Conservation (phyloP, 1,140 invertebrate genomes). For the Pygmarrhopalites habei region DNA sequence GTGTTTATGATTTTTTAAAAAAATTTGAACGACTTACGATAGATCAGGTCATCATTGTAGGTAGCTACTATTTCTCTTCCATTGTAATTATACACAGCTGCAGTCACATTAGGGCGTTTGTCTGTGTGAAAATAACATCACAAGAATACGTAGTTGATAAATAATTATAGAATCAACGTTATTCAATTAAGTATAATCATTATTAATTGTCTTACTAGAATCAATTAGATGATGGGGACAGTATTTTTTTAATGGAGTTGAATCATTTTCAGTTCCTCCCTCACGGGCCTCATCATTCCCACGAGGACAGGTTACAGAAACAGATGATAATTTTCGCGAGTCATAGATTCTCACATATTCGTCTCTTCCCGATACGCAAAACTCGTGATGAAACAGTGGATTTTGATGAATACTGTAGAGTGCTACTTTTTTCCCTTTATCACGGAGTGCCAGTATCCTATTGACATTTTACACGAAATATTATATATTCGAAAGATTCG, state of each 20-base stretch:
- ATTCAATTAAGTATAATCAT: too few relatives aligned
- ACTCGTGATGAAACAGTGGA: slow-evolving; percentile 67
- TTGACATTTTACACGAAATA: background rate
- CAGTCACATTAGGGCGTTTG: slow-evolving; percentile 74
- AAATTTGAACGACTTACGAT: too few relatives aligned
- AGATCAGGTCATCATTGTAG: slow-evolving; percentile 91
- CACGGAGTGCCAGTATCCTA: slow-evolving; percentile 51
- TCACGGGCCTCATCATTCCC: slow-evolving; percentile 2
- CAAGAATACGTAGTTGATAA: too few relatives aligned
- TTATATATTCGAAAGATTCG: background rate
- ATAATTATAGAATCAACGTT: too few relatives aligned
- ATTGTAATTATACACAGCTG: slow-evolving; percentile 83
- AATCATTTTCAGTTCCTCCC: background rate
- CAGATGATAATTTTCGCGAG: slow-evolving; percentile 49
- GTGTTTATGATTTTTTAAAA: too few relatives aligned
- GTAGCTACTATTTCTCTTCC: slow-evolving; percentile 83
- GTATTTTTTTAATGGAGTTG: slow-evolving; percentile 49
- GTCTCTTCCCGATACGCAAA: slow-evolving; percentile 69
- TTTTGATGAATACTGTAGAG: slow-evolving; percentile 81
- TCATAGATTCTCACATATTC: slow-evolving; percentile 59
- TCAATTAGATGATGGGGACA: slow-evolving; percentile 53
- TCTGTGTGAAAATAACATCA: too few relatives aligned
- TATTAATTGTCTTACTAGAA: slow-evolving; percentile 36
- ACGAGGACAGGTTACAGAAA: background rate
- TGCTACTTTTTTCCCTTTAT: slow-evolving; percentile 54